Base-by-base conservation (phyloP, 2,113 vertebrate genomes). In the Psettodes erumei region DNA sequence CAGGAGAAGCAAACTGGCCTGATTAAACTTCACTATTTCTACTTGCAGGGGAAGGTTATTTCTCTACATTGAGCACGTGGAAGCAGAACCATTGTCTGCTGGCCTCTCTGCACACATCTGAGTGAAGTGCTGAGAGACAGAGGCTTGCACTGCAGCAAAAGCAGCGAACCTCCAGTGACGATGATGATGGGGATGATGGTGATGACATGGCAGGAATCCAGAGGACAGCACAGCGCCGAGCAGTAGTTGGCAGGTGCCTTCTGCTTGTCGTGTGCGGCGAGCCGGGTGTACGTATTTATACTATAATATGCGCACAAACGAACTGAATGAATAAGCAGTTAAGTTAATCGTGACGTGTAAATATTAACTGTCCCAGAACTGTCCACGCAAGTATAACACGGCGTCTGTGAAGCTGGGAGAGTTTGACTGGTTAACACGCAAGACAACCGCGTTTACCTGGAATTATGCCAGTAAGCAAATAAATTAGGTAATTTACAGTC, bases 111-210 rank as follows among this genome's bases (percentile, higher is more conserved):
- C 28, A 48, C 35, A 74, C 28, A 61, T 72, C 48, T n/a, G n/a
- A 53, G 18, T 56, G 51, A 74, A 66, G 30, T 71, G 66, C 62
- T 84, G 84, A 89, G 51, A 84, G 61, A 72, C 9, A 21, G 25
- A 63, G 37, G 19, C 55, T 66, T 68, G 72, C 56, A 85, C 72
- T 90, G 85, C 87, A 90, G 84, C 61, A 85, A 74, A 86, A 66
- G 60, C 73, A 81, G 67, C 62, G 58, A 51, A 81, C 78, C 72
- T 71, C 58, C 76, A 66, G 75, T 69, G 74, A 67, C 60, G 63
- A 67, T 56, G 73, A 82, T 67, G 78, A 70, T 59, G 59, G 58
- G 33, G 58, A 48, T 59, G 77, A 45, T 60, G 70, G 4, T 33
- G 35, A 32, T 23, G 72, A 71, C 64, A 86, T 79, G 77, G 82